Conservation (phyloP, 2,113 vertebrate genomes). For the Hippocampus abdominalis region DNA sequence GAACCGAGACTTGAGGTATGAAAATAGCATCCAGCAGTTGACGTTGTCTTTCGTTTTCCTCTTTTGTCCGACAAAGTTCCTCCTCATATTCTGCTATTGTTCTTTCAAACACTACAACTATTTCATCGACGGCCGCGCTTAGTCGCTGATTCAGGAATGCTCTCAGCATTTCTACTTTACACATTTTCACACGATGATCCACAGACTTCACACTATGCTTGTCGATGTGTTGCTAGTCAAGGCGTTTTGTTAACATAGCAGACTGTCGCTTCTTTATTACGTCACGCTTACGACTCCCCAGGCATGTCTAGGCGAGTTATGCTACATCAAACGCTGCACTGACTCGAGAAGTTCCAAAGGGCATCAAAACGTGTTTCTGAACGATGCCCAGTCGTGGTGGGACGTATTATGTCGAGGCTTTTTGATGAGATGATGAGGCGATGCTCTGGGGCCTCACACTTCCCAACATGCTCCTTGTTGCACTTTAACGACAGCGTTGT, state of each 20-base stretch:
- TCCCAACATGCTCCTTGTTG: too few species aligned
- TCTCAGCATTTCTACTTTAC: not conserved
- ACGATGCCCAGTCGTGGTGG: too few species aligned
- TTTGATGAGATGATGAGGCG: too few species aligned
- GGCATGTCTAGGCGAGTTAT: not conserved
- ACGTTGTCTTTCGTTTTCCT: conserved; percentile 3
- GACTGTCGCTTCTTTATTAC: not conserved
- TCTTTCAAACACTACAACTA: conserved; percentile 1
- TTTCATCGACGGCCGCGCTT: not conserved
- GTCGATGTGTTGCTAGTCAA: not conserved
- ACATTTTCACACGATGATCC: not conserved
- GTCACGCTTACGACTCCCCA: not conserved
- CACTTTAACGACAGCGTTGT: too few species aligned
- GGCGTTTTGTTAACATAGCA: not conserved
- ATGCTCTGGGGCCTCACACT: too few species aligned
- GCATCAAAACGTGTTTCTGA: not conserved
- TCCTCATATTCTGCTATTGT: conserved; percentile 1
- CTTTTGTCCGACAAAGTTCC: not conserved
- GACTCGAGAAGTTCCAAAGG: not conserved
- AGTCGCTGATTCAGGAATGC: not conserved
- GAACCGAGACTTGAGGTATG: not conserved
- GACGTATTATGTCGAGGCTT: too few species aligned
- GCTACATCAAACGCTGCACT: not conserved
- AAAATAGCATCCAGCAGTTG: not conserved
- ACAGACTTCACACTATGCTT: not conserved